phyloP scores from a whole-genome alignment of 1,140 invertebrate genomes.

The Monomorium pharaonis region DNA sequence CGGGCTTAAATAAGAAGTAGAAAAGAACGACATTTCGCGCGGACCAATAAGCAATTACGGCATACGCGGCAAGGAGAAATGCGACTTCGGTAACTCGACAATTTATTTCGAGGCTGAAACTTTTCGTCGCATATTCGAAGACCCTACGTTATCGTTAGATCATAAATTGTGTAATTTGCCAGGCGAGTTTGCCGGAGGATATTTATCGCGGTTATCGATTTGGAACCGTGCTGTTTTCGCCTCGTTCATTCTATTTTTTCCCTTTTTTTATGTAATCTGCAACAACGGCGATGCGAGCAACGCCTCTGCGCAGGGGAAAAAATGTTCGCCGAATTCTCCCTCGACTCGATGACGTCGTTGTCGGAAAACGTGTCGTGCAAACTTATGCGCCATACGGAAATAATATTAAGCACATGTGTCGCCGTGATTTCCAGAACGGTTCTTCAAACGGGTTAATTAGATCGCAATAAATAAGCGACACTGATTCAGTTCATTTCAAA shows the following conservation, averaged over 20 bases:
- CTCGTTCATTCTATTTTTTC: background rate
- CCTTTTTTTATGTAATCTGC: background rate
- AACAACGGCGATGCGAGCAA: constrained; percentile 3
- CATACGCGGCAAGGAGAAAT: constrained; percentile 65
- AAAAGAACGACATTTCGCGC: constrained; percentile 10
- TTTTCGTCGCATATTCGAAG: constrained; percentile 50
- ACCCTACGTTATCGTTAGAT: constrained; percentile 73
- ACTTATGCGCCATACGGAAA: background rate
- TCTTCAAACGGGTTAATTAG: constrained; percentile 38
- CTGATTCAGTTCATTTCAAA: background rate
- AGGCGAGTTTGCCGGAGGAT: constrained; percentile 58
- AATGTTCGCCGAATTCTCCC: constrained; percentile 2
- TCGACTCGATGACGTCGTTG: constrained; percentile 1
- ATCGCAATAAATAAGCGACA: constrained; percentile 31
- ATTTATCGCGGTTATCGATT: constrained; percentile 79
- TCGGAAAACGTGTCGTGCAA: background rate
- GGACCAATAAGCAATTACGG: constrained; percentile 75
- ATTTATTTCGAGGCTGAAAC: constrained; percentile 71
- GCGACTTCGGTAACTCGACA: constrained; percentile 61
- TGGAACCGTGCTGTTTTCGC: constrained; percentile 29
- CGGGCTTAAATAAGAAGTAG: background rate
- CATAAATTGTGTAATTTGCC: constrained; percentile 77
- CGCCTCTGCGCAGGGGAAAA: background rate
- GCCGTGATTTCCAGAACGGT: background rate
- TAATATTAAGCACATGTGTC: constrained; percentile 17